Conservation (phyloP, 1,140 invertebrate genomes). For the Drosophila parabipectinata region DNA sequence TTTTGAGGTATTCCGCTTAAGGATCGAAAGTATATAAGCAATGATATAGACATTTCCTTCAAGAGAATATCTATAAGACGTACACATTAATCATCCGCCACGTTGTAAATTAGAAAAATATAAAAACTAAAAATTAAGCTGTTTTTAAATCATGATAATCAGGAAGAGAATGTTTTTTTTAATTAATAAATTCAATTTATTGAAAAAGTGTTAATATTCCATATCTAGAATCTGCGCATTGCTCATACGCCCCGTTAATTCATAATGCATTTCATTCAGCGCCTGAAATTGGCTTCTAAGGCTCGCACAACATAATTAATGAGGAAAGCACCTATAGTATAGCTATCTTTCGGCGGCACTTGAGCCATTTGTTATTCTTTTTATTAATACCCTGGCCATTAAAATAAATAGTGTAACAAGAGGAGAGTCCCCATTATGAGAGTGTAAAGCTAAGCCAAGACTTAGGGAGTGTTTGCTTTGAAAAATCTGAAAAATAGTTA, state of each 20-base stretch:
- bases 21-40: too few species aligned
- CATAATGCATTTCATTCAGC: conserved; percentile 1
- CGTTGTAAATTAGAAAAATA: neutral
- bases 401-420: neutral
- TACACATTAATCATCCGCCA: neutral
- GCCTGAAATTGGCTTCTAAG: neutral
- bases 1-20: neutral
- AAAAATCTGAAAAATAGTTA: conserved; percentile 1
- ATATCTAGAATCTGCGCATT: neutral
- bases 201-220: neutral
- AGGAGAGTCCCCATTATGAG: neutral
- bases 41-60: too few species aligned
- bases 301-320: neutral
- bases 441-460: neutral
- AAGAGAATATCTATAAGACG: too few species aligned
- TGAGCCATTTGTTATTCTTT: neutral
- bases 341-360: neutral
- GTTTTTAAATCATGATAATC: too few species aligned
- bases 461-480: conserved; percentile 1
- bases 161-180: too few species aligned
- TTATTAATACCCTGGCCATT: neutral
- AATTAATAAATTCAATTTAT: neutral
- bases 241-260: conserved; percentile 1
- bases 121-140: too few species aligned
- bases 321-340: neutral